These are phyloP conservation scores for Tiliacea aurago DNA, from an alignment of 2,888 invertebrate genomes.

Conservation along the genomic window DNA sequence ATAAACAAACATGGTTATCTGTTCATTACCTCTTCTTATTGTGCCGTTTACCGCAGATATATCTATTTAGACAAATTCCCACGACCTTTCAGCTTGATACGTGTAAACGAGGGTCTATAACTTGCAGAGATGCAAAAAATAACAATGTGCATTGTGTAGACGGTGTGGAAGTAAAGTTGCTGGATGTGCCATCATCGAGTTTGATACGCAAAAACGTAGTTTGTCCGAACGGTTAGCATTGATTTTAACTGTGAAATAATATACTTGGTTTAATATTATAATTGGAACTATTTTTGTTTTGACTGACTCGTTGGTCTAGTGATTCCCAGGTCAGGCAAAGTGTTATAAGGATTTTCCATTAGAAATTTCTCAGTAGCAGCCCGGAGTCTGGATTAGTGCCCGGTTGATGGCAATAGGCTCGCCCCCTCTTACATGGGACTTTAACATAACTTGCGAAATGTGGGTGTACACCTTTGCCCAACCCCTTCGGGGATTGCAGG, in stretches of 20 bases:
- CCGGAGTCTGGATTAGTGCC: no score
- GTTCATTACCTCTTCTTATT: slow-evolving; percentile 22
- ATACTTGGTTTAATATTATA: no score
- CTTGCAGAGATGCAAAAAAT: slow-evolving; percentile 67
- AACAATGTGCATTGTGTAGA: slow-evolving; percentile 77
- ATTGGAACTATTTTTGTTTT: no score
- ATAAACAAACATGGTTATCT: slow-evolving; percentile 33
- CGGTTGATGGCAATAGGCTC: no score
- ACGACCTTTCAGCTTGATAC: slow-evolving; percentile 58
- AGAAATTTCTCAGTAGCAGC: no score
- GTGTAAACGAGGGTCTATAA: slow-evolving; percentile 35
- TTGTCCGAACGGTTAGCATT: not conserved
- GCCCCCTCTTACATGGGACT: no score
- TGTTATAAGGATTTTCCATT: no score
- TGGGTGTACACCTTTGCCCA: no score
- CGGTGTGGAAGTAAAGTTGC: slow-evolving; percentile 36
- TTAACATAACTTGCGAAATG: no score
- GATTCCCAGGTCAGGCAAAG: no score
- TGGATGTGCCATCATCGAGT: slow-evolving; percentile 58
- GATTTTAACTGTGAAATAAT: not conserved
- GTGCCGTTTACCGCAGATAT: slow-evolving; percentile 19
- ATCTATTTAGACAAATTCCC: slow-evolving; percentile 44
- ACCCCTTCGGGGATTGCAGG: no score
- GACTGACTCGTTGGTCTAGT: no score
- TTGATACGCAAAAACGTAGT: not conserved